Percentiles rank a stretch among this genome's conserved stretches.
phyloP scores from a whole-genome alignment of 2,797 vertebrate genomes.

The Crocodylus rhombifer region DNA sequence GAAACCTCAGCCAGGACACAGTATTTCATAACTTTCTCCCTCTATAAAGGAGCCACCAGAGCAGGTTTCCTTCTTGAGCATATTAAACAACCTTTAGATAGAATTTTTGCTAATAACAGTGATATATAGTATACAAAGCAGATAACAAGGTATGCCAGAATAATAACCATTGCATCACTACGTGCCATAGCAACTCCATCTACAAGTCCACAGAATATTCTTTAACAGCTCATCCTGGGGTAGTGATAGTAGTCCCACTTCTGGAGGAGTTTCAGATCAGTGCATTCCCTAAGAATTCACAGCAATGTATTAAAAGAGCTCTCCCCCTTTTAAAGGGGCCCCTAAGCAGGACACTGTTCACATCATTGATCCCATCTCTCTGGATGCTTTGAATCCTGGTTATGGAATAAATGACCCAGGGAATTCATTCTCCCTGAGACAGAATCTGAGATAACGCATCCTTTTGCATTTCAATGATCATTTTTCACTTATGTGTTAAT shows the following conservation, averaged over 20 bases:
- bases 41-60: not conserved
- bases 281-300: not conserved
- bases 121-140: not conserved
- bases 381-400: not conserved
- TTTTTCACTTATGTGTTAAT: conserved; percentile 9
- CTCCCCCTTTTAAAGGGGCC: not conserved
- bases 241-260: rapidly evolving
- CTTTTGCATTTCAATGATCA: not conserved
- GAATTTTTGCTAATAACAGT: not conserved
- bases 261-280: not conserved
- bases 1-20: conserved; percentile 9
- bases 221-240: not conserved
- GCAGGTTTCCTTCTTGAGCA: not conserved
- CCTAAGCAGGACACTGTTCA: not conserved
- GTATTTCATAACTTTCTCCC: not conserved
- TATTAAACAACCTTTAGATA: not conserved
- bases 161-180: not conserved
- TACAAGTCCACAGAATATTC: not conserved
- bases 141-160: not conserved
- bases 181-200: not conserved
- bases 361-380: not conserved
- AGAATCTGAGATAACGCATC: not conserved
- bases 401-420: conserved; percentile 29
- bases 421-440: not conserved
- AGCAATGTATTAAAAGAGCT: not conserved